Conservation (phyloP, 2,113 vertebrate species). For the Zapus hudsonius region DNA sequence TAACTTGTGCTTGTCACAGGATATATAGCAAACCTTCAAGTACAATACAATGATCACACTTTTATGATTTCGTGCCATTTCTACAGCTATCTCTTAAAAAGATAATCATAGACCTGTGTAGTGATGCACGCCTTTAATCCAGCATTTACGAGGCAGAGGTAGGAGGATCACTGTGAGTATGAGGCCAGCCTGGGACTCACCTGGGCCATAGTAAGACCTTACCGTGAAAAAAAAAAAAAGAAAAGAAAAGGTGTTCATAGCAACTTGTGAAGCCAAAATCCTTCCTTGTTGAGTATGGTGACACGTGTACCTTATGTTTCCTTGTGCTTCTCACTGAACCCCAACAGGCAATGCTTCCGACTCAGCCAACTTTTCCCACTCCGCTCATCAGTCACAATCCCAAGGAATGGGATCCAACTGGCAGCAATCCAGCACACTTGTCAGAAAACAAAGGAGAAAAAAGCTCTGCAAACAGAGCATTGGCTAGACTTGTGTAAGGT, state of each 20-base stretch:
- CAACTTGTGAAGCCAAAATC: not conserved
- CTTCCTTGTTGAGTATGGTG: not conserved
- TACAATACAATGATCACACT: not conserved
- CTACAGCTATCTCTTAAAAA: conserved; percentile 4
- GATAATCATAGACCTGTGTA: not conserved
- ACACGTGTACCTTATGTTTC: not conserved
- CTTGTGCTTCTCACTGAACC: not conserved
- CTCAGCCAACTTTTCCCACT: not conserved
- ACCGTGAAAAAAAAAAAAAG: too few relatives aligned
- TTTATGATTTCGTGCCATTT: not conserved
- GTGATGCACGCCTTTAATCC: too few relatives aligned
- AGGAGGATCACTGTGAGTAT: too few relatives aligned
- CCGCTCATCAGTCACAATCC: not conserved
- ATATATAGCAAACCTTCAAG: not conserved
- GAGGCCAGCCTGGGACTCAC: too few relatives aligned
- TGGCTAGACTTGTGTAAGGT: conserved; percentile 60
- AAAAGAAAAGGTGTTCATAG: too few relatives aligned
- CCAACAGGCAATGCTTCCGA: not conserved
- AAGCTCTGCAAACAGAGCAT: conserved; percentile 39
- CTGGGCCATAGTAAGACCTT: too few relatives aligned
- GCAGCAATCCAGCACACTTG: not conserved
- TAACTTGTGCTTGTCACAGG: not conserved
- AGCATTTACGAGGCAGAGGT: too few relatives aligned
- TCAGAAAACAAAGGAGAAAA: conserved; percentile 8
- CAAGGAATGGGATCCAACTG: not conserved